Percentiles rank a stretch among this genome's conserved stretches.
phyloP scores from a whole-genome alignment of 2,797 vertebrate species.

The Labeo calbasu region DNA sequence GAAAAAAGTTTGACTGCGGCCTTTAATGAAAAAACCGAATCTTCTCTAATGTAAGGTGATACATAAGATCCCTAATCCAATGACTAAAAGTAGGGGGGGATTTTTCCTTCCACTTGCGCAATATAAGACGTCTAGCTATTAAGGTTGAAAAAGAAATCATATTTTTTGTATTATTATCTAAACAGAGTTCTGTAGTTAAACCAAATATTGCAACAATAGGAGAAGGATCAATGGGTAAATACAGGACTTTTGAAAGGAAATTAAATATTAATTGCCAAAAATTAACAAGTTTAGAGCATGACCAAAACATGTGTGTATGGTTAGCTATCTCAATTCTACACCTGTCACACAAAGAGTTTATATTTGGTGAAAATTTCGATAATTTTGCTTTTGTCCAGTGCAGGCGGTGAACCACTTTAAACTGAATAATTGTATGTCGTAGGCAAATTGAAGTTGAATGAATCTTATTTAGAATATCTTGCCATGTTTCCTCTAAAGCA shows the following conservation, averaged over 20 bases:
- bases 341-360: no score
- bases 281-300: not conserved
- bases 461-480: constrained; percentile 13
- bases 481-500: not conserved
- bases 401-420: not conserved
- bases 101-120: no score
- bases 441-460: not conserved
- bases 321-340: no score
- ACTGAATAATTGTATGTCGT: constrained; percentile 14
- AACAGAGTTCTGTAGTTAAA: not conserved
- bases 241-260: not conserved
- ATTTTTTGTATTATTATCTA: not conserved
- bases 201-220: not conserved
- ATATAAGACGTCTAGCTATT: no score
- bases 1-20: no score
- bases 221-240: not conserved
- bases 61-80: no score
- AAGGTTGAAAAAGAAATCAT: not conserved
- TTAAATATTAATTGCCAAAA: constrained; percentile 11
- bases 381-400: constrained; percentile 6
- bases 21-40: no score
- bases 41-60: no score
- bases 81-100: no score
- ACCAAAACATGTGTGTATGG: no score
- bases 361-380: no score